Evolutionary conservation across 2,888 invertebrate species (phyloP).

Genomic region (Heteromurus nitidus): DNA sequence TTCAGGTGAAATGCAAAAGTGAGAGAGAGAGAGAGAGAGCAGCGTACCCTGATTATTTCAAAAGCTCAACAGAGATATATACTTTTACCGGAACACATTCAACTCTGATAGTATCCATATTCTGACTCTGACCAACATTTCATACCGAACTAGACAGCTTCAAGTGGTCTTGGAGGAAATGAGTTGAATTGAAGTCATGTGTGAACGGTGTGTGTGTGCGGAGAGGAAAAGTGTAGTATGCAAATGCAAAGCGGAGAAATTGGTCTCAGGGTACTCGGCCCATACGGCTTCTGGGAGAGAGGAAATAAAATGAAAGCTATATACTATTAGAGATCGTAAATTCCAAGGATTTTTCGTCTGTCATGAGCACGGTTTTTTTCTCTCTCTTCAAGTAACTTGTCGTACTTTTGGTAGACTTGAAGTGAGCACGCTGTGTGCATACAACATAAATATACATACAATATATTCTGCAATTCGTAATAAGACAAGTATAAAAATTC

Average conservation of each 20-base stretch:
- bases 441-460: too few species aligned
- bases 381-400: neutral
- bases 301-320: neutral
- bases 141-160: neutral
- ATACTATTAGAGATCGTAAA: conserved; percentile 33
- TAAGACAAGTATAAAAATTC: too few species aligned
- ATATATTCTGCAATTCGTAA: neutral
- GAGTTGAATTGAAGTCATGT: neutral
- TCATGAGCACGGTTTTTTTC: conserved; percentile 23
- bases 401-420: neutral
- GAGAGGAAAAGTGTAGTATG: neutral
- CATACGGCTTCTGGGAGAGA: neutral
- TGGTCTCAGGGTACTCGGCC: neutral
- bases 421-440: neutral
- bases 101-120: neutral
- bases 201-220: conserved; percentile 4
- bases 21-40: too few species aligned
- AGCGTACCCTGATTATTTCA: neutral
- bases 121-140: neutral
- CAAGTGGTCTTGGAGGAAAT: conserved; percentile 23
- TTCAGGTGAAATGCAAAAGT: too few species aligned
- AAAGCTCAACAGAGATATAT: too few species aligned
- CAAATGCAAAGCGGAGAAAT: conserved; percentile 12
- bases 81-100: neutral
- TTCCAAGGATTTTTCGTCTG: conserved; percentile 46